These are phyloP conservation scores for Arvicola amphibius DNA, from an alignment of 2,797 vertebrate genomes.

Conservation along the genomic window DNA sequence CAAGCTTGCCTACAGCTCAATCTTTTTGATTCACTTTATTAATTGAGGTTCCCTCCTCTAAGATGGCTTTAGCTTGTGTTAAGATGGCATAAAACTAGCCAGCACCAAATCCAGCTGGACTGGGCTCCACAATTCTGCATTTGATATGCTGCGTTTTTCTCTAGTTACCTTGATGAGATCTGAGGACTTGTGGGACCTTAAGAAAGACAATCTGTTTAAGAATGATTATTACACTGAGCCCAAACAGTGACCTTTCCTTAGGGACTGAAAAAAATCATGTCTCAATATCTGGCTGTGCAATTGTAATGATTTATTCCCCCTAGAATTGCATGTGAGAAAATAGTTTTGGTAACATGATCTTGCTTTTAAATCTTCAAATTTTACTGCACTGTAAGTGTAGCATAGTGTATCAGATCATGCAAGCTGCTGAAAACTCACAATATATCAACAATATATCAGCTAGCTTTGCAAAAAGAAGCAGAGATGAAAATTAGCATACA, in stretches of 20 bases:
- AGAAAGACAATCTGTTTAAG: neutral
- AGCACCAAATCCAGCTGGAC: neutral
- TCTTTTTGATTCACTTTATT: neutral
- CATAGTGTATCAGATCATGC: neutral
- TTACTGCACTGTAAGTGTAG: neutral
- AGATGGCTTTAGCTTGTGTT: neutral
- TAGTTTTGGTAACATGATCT: neutral
- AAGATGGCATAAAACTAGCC: neutral
- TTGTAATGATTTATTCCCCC: neutral
- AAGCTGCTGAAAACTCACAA: neutral
- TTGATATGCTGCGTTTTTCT: neutral
- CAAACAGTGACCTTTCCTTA: neutral
- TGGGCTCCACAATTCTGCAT: neutral
- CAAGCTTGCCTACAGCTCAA: neutral
- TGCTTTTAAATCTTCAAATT: constrained; percentile 39
- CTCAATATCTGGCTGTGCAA: neutral
- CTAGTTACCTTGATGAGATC: neutral
- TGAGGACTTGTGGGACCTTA: neutral
- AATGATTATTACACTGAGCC: neutral
- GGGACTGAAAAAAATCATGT: neutral
- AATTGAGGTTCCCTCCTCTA: neutral
- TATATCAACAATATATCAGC: neutral
- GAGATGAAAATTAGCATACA: neutral
- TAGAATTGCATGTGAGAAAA: neutral
- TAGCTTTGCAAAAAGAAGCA: neutral